phyloP scores from a whole-genome alignment of 2,888 invertebrate genomes.

The Orthonevra nobilis region DNA sequence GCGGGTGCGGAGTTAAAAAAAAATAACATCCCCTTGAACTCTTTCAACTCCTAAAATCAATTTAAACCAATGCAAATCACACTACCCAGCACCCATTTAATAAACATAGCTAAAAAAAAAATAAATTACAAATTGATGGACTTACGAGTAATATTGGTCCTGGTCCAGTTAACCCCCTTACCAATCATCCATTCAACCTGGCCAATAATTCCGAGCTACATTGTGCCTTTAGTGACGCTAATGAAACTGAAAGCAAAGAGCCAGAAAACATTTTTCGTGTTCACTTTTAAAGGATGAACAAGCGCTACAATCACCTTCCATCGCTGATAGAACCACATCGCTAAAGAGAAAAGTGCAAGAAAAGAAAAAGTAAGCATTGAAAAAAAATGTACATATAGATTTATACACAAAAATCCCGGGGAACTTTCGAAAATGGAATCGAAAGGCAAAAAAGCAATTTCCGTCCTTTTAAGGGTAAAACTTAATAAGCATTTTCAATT shows the following conservation, averaged over 20 bases:
- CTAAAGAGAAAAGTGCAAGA: slow-evolving; percentile 37
- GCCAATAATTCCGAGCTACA: slow-evolving; percentile 45
- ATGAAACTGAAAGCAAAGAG: slow-evolving; percentile 49
- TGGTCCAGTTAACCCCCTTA: too few relatives aligned
- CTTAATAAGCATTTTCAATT: slow-evolving; percentile 72
- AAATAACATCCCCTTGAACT: too few relatives aligned
- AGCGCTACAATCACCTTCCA: not conserved
- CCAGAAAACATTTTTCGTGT: slow-evolving; percentile 60
- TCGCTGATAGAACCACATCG: slow-evolving; percentile 4
- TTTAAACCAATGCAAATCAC: too few relatives aligned
- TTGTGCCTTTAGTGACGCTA: slow-evolving; percentile 52
- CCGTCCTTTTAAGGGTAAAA: slow-evolving; percentile 71
- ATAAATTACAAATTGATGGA: not conserved
- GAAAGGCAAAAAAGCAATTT: slow-evolving; percentile 71
- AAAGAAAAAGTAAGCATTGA: slow-evolving; percentile 4
- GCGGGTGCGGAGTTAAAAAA: too few relatives aligned
- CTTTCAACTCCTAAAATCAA: too few relatives aligned
- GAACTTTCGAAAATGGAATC: slow-evolving; percentile 64
- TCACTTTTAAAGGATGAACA: slow-evolving; percentile 52
- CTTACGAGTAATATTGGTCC: not conserved
- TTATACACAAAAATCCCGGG: too few relatives aligned
- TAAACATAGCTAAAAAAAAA: too few relatives aligned
- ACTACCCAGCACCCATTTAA: too few relatives aligned
- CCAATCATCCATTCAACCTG: too few relatives aligned
- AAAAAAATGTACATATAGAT: slow-evolving; percentile 10